Conservation (phyloP, 1,140 invertebrate genomes). For the Apis cerana region DNA sequence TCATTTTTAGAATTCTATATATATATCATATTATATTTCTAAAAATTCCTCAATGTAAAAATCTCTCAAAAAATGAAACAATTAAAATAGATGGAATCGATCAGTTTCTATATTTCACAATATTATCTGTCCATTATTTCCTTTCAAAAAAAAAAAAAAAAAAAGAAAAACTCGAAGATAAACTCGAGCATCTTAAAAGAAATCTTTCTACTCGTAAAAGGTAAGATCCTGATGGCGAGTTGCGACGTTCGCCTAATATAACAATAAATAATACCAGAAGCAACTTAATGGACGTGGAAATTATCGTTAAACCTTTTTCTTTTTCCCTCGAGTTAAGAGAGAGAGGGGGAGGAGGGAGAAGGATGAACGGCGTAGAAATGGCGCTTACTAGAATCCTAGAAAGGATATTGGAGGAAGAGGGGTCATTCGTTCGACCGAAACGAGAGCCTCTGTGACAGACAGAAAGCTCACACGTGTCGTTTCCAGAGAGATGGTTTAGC, state of each 20-base stretch:
- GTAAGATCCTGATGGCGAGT: neutral
- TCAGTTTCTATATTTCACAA: too few species aligned
- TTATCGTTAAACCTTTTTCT: neutral
- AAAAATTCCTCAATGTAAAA: too few species aligned
- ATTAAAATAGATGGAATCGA: too few species aligned
- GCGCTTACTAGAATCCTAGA: neutral
- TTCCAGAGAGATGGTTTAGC: neutral
- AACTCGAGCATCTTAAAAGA: neutral
- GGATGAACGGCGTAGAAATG: slow-evolving; percentile 20
- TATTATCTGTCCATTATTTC: too few species aligned
- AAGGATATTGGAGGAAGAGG: neutral
- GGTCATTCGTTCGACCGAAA: neutral
- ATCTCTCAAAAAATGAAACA: too few species aligned
- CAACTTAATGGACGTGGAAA: neutral
- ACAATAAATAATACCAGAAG: neutral
- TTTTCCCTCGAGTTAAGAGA: neutral
- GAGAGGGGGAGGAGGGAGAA: neutral
- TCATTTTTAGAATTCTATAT: too few species aligned
- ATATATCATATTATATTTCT: too few species aligned
- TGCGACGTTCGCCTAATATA: neutral
- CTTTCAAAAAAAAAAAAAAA: too few species aligned
- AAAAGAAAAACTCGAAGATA: neutral
- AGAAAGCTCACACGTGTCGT: slow-evolving; percentile 18
- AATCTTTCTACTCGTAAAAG: neutral
- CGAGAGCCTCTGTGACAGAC: slow-evolving; percentile 8